Evolutionary conservation across 2,113 vertebrate species (phyloP).

Genomic region (Scatophagus argus): DNA sequence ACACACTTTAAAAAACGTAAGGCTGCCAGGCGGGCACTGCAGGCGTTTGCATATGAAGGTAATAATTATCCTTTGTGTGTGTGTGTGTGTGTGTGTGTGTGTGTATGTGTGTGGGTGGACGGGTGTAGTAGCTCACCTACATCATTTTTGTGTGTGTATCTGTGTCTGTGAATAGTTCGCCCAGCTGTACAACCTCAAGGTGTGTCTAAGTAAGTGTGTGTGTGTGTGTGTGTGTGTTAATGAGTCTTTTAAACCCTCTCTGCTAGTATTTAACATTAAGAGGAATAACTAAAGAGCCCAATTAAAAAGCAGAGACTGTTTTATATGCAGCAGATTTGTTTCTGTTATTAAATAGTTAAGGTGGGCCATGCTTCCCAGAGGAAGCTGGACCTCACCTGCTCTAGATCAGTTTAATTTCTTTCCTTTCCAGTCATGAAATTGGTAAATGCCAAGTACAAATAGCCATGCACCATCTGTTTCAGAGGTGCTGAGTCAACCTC

Average conservation of each 20-base stretch:
- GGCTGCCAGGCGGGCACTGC: conserved; percentile 74
- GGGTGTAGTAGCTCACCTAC: conserved; percentile 34
- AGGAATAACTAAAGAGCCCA: conserved; percentile 84
- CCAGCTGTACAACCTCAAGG: conserved; percentile 59
- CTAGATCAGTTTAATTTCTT: conserved; percentile 38
- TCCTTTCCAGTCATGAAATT: conserved; percentile 2
- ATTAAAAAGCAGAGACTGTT: conserved; percentile 74
- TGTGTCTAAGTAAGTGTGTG: conserved; percentile 51
- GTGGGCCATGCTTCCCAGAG: conserved; percentile 14
- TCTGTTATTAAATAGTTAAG: conserved; percentile 40
- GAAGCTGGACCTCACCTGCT: not conserved
- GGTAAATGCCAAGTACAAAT: conserved; percentile 13
- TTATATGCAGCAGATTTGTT: conserved; percentile 47
- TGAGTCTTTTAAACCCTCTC: conserved; percentile 80
- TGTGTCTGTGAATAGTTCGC: conserved; percentile 49
- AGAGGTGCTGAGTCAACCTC: not conserved
- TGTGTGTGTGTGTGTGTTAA: conserved; percentile 69
- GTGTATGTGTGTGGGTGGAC: conserved; percentile 36
- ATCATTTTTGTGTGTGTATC: conserved; percentile 34
- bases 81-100: conserved; percentile 43
- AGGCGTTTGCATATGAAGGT: conserved; percentile 79
- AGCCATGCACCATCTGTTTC: not conserved
- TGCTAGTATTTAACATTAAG: conserved; percentile 85
- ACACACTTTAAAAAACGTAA: conserved; percentile 83
- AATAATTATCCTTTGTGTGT: conserved; percentile 79